These are phyloP conservation scores for Sclerodermus sp. DNA, from an alignment of 2,888 invertebrate species.

Conservation along the genomic window DNA sequence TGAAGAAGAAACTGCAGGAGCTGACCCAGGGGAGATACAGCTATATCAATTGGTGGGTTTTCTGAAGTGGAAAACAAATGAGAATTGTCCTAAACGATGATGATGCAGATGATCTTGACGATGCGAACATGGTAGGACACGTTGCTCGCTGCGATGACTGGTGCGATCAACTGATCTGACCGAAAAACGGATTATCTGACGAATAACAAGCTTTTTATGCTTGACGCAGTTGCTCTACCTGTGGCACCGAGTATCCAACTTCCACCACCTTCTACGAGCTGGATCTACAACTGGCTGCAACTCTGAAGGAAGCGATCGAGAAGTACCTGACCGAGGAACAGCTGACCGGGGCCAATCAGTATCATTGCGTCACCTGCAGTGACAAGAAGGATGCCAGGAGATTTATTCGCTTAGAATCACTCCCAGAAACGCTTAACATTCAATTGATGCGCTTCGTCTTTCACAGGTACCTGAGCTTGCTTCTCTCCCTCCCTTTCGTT, in stretches of 20 bases:
- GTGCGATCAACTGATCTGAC: slow-evolving; percentile 38
- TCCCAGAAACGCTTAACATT: slow-evolving; percentile 65
- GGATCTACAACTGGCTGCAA: slow-evolving; percentile 63
- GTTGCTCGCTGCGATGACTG: slow-evolving; percentile 37
- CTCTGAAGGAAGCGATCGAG: slow-evolving; percentile 60
- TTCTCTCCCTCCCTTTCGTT: background rate
- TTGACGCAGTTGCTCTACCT: slow-evolving; percentile 47
- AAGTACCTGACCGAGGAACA: slow-evolving; percentile 65
- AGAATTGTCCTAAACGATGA: slow-evolving; percentile 37
- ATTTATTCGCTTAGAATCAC: slow-evolving; percentile 60
- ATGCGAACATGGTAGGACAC: slow-evolving; percentile 38
- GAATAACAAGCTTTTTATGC: slow-evolving; percentile 22
- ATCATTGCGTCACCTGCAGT: slow-evolving; percentile 62
- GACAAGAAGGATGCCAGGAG: slow-evolving; percentile 64
- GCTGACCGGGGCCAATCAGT: slow-evolving; percentile 64
- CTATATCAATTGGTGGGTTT: slow-evolving; percentile 46
- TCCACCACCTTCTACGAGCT: slow-evolving; percentile 65
- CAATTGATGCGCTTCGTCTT: slow-evolving; percentile 67
- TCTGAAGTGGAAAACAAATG: slow-evolving; percentile 40
- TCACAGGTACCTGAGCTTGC: slow-evolving; percentile 61
- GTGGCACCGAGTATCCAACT: slow-evolving; percentile 60
- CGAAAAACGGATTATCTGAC: slow-evolving; percentile 12
- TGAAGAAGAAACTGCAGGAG: slow-evolving; percentile 46
- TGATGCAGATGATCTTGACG: slow-evolving; percentile 35
- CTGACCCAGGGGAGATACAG: slow-evolving; percentile 53